phyloP scores from a whole-genome alignment of 1,140 invertebrate genomes.

The Heliothis virescens region DNA sequence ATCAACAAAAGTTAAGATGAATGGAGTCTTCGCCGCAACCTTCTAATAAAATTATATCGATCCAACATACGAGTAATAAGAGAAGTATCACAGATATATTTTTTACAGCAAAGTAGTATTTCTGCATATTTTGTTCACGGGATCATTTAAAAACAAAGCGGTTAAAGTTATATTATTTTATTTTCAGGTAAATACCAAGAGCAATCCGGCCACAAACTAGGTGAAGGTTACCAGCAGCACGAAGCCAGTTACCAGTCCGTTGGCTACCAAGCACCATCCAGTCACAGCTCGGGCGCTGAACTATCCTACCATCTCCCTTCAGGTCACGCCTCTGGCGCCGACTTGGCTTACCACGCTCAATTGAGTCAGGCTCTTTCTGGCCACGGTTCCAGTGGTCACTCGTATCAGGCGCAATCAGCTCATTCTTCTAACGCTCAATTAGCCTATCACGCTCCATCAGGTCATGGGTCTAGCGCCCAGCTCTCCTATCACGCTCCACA shows the following conservation, averaged over 20 bases:
- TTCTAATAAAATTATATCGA: neutral
- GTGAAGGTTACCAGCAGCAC: slow-evolving; percentile 19
- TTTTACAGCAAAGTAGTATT: neutral
- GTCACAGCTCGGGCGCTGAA: neutral
- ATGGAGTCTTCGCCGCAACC: neutral
- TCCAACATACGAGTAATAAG: neutral
- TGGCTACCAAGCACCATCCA: neutral
- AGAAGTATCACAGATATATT: neutral
- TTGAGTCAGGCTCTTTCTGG: neutral
- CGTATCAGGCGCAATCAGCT: neutral
- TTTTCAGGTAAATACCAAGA: slow-evolving; percentile 57
- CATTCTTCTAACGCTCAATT: neutral
- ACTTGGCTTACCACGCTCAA: slow-evolving; percentile 7
- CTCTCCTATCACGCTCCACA: neutral
- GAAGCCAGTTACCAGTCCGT: slow-evolving; percentile 12
- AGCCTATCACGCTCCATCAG: neutral
- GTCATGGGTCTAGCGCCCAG: neutral
- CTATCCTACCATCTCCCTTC: neutral
- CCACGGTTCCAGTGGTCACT: neutral
- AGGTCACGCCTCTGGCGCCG: neutral
- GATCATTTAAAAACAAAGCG: neutral
- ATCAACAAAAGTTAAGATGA: neutral
- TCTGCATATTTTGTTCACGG: neutral
- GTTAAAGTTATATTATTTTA: neutral
- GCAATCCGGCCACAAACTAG: slow-evolving; percentile 22